These are phyloP conservation scores for Drosophila busckii DNA, from an alignment of 1,140 invertebrate species.

Conservation along the genomic window DNA sequence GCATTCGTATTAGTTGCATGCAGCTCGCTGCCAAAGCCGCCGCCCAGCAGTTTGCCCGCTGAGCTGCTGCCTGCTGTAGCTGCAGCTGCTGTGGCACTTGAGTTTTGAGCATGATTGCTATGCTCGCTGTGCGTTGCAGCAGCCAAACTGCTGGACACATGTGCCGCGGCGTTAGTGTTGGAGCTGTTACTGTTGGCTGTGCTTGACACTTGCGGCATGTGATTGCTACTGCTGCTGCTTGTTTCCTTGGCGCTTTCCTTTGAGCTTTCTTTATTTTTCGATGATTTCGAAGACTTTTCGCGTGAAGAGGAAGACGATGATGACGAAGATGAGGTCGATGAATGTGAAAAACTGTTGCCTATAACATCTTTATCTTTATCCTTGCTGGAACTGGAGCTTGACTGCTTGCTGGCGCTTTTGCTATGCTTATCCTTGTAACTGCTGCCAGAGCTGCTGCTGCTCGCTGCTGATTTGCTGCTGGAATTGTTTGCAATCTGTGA, in stretches of 20 bases:
- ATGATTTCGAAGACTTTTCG: constrained; percentile 70
- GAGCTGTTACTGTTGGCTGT: constrained; percentile 10
- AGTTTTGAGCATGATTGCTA: constrained; percentile 59
- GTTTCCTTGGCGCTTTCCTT: constrained; percentile 6
- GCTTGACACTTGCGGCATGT: constrained; percentile 13
- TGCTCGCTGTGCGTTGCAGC: constrained; percentile 24
- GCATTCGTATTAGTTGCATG: constrained; percentile 12
- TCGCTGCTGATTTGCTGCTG: constrained; percentile 40
- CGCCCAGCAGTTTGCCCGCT: constrained; percentile 32
- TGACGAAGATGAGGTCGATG: constrained; percentile 49
- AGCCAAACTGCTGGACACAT: constrained; percentile 38
- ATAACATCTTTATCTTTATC: constrained; percentile 72
- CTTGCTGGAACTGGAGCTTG: constrained; percentile 64
- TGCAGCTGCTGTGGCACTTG: constrained; percentile 33
- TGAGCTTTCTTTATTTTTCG: constrained; percentile 65
- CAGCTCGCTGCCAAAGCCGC: constrained; percentile 31
- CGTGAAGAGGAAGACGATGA: constrained; percentile 63
- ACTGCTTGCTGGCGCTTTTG: constrained; percentile 59
- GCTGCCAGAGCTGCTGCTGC: constrained; percentile 35
- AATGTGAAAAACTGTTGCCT: constrained; percentile 53
- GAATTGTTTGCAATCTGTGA: constrained; percentile 15
- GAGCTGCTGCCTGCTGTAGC: constrained; percentile 5
- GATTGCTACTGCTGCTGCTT: constrained; percentile 9
- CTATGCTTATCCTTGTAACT: constrained; percentile 75
- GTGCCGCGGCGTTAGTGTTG: constrained; percentile 12